Base-by-base conservation (phyloP, 2,888 invertebrate species). In the Entomobrya proxima region DNA sequence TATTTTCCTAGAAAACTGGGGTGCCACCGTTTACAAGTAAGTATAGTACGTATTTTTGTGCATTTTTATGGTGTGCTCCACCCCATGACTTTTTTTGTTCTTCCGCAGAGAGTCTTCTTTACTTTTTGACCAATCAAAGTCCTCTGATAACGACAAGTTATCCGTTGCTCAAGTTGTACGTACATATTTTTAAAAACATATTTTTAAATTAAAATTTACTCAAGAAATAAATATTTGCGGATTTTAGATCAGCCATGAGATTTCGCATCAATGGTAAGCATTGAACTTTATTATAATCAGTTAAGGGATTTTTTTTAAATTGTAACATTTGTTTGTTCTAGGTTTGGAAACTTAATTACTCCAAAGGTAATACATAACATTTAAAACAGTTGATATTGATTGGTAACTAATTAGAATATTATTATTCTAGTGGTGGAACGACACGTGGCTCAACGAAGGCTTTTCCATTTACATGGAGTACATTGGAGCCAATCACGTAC, bases 391-490 rank as follows among this genome's bases (percentile, higher is more conserved):
- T n/a, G n/a, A n/a, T n/a, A n/a, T n/a, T n/a, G n/a, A n/a, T n/a
- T n/a, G n/a, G n/a, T n/a, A n/a, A n/a, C n/a, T n/a, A n/a, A n/a
- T n/a, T n/a, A n/a, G n/a, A n/a, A n/a, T n/a, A n/a, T n/a, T n/a
- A n/a, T n/a, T n/a, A n/a, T n/a, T n/a, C n/a, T n/a, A 40, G 44
- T 40, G 44, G 44, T 40, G 44, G 44, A 40, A 40, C 44, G 44
- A 40, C 44, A 76, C 87, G 4, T 88, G 93, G 93, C 91, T 93
- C 21, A 93, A 93, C 84, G n/a, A 18, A 11, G 93, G 93, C 1
- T 93, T 93, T 89, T 92, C 93, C 9, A 91, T 91, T n/a, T 93
- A 92, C 88, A 92, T 93, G 72, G 92, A 92, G 86, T 92, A 92
- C 78, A 90, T 92, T 4, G 92, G 92, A n/a, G 91, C 91, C 1